Evolutionary conservation across 2,888 invertebrate species (phyloP), one percentile per base, ranked within the genome.

Genomic region (Drosophila parthenogenetica): DNA sequence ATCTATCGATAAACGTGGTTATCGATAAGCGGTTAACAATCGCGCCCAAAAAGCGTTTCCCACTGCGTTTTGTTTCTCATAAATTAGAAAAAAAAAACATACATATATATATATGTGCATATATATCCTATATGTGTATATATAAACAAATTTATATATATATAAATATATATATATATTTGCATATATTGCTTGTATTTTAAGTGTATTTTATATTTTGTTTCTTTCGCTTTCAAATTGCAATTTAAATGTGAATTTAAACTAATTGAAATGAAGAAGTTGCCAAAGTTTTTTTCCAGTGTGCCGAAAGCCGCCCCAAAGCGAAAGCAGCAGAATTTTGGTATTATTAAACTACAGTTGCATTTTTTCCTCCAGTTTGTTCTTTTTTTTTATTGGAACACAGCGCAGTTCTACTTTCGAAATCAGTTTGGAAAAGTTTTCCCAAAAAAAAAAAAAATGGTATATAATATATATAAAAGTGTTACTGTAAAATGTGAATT

Each of bases 1-100:
- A 62, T 39, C 14, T 45, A 57, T 57, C 45, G 45, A 46, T 46
- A 46, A 25, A 5, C 29, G 29, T 29, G 43, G 43, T 16, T 46
- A 57, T 46, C 46, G 39, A 50, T 45, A 22, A 45, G 10, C 17
- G 19, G 10, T 43, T 43, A 40, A 53, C 46, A 58, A 68, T 58
- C 67, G 81, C 78, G 82, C 82, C 86, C 85, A 84, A 87, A 29
- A 84, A 85, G 82, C 85, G 80, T 81, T 87, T 79, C 69, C 74
- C 79, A 82, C 85, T 87, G 87, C 85, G 69, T 82, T 84, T 82
- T 84, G 63, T 80, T 85, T 87, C 82, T 87, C 87, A 80, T 87
- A 72, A 87, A 76, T 70, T 76, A 79, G 76, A 73, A 65, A 72
- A 76, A 73, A 69, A 64, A 59, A 29, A 57, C 49, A 64, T 25